Percentiles rank a stretch among this genome's conserved stretches.
These are phyloP conservation scores for Anabacerthia variegaticeps DNA, from an alignment of 2,797 vertebrate species.

Conservation along the genomic window DNA sequence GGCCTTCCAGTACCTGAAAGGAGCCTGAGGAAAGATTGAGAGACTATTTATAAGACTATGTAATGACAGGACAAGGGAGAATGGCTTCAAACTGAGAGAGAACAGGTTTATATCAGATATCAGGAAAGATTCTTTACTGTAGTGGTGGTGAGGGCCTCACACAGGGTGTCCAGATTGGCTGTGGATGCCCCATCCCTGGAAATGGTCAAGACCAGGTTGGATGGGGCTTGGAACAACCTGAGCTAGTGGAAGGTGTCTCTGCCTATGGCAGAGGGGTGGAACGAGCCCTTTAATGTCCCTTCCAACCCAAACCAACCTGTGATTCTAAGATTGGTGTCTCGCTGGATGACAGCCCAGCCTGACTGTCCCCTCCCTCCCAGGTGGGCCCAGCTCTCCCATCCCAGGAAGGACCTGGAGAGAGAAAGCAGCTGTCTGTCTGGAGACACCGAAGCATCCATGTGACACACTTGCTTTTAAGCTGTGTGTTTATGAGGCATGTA, in stretches of 20 bases:
- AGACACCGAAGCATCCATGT: neutral
- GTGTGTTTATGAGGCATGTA: neutral
- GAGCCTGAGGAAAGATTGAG: neutral
- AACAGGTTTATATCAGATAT: neutral
- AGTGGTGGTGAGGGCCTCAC: neutral
- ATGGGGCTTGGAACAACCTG: neutral
- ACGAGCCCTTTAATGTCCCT: neutral
- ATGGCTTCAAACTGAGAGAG: fast-evolving
- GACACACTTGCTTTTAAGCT: neutral
- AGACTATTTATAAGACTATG: neutral
- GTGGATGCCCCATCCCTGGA: neutral
- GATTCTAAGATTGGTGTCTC: fast-evolving
- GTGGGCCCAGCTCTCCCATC: neutral
- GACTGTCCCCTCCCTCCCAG: neutral
- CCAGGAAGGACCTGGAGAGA: neutral
- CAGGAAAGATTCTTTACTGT: neutral
- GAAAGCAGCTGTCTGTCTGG: fast-evolving
- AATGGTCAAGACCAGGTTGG: neutral
- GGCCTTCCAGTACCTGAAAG: neutral
- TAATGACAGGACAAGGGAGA: neutral
- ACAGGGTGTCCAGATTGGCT: neutral
- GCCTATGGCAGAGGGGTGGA: fast-evolving
- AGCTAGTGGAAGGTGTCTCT: neutral
- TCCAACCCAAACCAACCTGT: neutral
- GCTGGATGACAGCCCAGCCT: neutral